Evolutionary conservation across 2,888 invertebrate species (phyloP), one percentile per base, ranked within the genome.

Genomic region (Epiblema foenella): DNA sequence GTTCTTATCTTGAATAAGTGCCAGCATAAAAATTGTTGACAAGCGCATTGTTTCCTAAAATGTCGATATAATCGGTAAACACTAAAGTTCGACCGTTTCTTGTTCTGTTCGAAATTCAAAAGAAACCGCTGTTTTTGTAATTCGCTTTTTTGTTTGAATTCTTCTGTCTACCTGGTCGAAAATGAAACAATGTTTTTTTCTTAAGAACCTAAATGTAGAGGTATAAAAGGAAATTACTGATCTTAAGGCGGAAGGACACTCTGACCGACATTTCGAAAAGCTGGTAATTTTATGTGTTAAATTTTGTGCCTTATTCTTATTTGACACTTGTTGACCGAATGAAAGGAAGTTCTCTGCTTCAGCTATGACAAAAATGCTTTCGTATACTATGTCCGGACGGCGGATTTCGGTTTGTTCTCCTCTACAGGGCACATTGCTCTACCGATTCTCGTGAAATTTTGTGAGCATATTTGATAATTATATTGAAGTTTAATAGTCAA

Each of bases 101-200:
- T 86, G 84, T 90, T 89, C 84, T 77, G 76, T 87, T 81, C 74
- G 76, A 70, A 78, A 81, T 76, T 88, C 87, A 91, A 92, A 87
- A 86, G 89, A 85, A 86, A 88, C 91, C 90, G 91, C 90, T 76
- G 76, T 84, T 89, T 89, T 89, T 87, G 77, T 83, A 77, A 78
- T 79, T 78, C 80, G 64, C 18, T 81, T 83, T 82, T 87, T 86
- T 86, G 82, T 81, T 79, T 73, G 78, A 85, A 91, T 90, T 91
- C 90, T 83, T 80, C 76, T 24, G 24, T 79, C 82, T 91, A 90
- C 91, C 91, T 90, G 89, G 79, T 81, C 79, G 60, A 80, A 85
- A 84, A 81, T 64, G 20, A 58, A 68, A 68, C 67, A 68, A 65
- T 51, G 51, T 46, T 67, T 70, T 70, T 69, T 69, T 57, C 51